Evolutionary conservation across 2,888 invertebrate genomes (phyloP), one percentile per base, ranked within the genome.

Genomic region (Yponomeuta evonymella): DNA sequence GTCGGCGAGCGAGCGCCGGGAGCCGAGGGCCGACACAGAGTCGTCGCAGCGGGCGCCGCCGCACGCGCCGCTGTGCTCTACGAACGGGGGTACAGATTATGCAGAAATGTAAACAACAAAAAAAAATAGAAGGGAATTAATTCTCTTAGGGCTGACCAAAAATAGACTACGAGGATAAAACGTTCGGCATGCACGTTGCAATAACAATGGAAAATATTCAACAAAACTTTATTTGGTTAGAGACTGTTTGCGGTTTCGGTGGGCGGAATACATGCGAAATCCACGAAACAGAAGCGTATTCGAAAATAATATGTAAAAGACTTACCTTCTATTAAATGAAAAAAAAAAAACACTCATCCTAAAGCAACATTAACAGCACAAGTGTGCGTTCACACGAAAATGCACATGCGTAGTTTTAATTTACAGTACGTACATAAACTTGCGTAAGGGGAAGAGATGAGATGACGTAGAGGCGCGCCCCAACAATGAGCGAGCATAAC

Each of bases 1-100:
- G 82, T 96, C 96, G 29, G 96, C 96, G 73, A 97, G 90, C 70
- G 96, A 97, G 71, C 96, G 94, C 71, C 96, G 93, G 29, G 96
- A 96, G 43, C 96, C 96, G 71, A 95, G 82, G 73, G 94, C 91
- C 48, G 96, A 96, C 77, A 94, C 94, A 30, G 95, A 95, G 81
- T 96, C 96, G 79, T 93, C 93, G 76, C 91, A 89, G 2, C 90
- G 83, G 70, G 78, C 84, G 11, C 84, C 87, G 70, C 86, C 83
- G 72, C 87, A 89, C 70, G 82, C 84, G 62, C 89, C 90, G 75
- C 90, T 90, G 79, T 90, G 89, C 77, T 91, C 91, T 91, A 81
- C 48, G 12, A 51, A 71, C 12, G 8, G 9, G 43, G 43, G 1
- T 8, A 43, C 8, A 43, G 43, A 43, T 43, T 8, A 43, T 6